These are phyloP conservation scores for Balaeniceps rex DNA, from an alignment of 2,113 vertebrate genomes.

Conservation along the genomic window DNA sequence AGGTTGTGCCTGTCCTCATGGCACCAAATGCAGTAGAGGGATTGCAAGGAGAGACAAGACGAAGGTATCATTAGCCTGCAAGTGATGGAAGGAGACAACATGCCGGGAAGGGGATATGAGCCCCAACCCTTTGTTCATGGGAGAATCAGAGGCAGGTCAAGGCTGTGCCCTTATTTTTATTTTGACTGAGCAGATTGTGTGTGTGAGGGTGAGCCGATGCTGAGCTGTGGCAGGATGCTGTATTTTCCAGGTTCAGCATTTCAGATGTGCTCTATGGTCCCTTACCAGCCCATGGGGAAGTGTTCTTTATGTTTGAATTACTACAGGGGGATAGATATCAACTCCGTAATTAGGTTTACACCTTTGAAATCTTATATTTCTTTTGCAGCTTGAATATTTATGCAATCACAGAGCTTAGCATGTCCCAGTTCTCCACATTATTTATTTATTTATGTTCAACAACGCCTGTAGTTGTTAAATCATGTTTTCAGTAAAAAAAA, in stretches of 20 bases:
- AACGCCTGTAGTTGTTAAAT: not conserved
- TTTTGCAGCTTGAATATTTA: constrained; percentile 47
- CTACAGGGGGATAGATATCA: not conserved
- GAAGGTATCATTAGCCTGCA: not conserved
- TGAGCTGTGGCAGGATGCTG: not conserved
- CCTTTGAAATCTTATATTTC: constrained; percentile 32
- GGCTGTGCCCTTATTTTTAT: too few species aligned
- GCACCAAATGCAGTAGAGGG: rapidly evolving
- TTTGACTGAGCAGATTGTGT: not conserved
- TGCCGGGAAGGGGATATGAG: not conserved
- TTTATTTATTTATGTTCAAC: constrained; percentile 52
- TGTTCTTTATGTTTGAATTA: not conserved
- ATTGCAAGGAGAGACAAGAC: not conserved
- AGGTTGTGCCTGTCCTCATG: not conserved
- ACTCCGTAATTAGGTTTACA: not conserved
- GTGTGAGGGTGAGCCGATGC: not conserved
- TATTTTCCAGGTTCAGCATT: not conserved
- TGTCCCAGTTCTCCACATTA: constrained; percentile 42
- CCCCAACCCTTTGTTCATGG: not conserved
- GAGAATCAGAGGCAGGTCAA: not conserved
- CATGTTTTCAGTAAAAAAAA: not conserved
- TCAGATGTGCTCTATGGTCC: not conserved
- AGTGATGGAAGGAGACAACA: not conserved
- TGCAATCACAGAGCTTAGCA: not conserved
- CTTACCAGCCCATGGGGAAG: not conserved